A percentile compares a stretch with the other conserved stretches of the same genome.
Conservation (phyloP, 2,797 vertebrate species). For the Falco rusticolus region DNA sequence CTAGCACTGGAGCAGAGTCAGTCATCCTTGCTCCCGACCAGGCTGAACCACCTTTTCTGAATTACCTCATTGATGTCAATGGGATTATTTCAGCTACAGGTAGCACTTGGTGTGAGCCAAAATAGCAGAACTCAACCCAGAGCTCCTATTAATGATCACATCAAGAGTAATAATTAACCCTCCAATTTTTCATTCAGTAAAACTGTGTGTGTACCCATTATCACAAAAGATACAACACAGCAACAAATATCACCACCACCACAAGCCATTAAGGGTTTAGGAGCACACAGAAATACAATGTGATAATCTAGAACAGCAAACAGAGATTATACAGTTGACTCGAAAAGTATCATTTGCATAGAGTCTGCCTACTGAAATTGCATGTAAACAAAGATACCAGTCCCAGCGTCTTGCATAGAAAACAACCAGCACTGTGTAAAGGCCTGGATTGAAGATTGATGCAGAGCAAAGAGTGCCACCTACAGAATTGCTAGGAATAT, state of each 20-base stretch:
- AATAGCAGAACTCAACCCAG: background rate
- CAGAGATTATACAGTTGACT: background rate
- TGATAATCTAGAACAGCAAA: background rate
- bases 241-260: background rate
- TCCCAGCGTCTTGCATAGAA: background rate
- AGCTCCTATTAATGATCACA: background rate
- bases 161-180: background rate
- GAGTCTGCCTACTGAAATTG: background rate
- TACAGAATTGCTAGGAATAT: slow-evolving; percentile 42
- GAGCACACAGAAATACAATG: background rate
- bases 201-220: background rate
- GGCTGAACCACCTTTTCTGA: background rate
- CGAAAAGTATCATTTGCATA: background rate
- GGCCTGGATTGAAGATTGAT: background rate
- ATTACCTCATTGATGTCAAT: background rate
- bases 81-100: background rate
- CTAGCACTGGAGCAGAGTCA: background rate
- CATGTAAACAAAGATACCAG: background rate
- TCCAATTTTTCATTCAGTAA: background rate
- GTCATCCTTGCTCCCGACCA: background rate
- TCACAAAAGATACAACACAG: background rate
- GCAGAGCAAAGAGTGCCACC: slow-evolving; percentile 61
- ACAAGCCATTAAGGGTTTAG: background rate
- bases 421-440: background rate
- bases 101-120: background rate